phyloP scores from a whole-genome alignment of 2,888 invertebrate genomes.

The Pristionchus arcanus region DNA sequence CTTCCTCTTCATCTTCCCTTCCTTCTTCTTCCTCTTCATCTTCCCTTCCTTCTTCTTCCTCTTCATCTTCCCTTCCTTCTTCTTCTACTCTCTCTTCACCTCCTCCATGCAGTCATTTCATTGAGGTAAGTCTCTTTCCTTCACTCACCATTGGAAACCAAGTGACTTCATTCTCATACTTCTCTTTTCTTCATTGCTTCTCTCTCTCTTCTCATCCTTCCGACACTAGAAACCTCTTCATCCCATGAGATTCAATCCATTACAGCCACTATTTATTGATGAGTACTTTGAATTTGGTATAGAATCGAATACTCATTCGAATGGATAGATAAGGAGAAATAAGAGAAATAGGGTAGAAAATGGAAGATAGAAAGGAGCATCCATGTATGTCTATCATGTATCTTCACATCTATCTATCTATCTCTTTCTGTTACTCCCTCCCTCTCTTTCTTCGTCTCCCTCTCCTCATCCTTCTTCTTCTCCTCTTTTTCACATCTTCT shows the following conservation, averaged over 20 bases:
- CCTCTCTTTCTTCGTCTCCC: conserved; percentile 6
- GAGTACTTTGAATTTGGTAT: neutral
- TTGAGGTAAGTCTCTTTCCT: conserved; percentile 60
- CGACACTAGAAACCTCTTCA: neutral
- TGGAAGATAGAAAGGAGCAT: conserved; percentile 1
- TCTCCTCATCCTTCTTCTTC: conserved; percentile 27
- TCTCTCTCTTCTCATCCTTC: neutral
- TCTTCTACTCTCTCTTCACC: neutral
- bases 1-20: neutral
- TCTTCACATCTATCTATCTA: neutral
- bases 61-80: neutral
- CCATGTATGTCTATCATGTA: neutral
- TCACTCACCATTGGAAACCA: conserved; percentile 31
- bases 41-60: neutral
- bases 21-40: neutral
- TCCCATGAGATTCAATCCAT: conserved; percentile 24
- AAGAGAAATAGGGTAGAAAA: neutral
- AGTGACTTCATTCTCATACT: conserved; percentile 15
- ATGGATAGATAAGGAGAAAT: neutral
- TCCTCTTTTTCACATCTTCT: conserved; percentile 29
- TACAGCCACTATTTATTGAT: conserved; percentile 47
- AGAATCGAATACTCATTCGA: neutral
- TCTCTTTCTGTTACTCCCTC: conserved; percentile 11
- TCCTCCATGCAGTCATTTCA: conserved; percentile 61
- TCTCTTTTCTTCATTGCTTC: neutral